phyloP scores from a whole-genome alignment of 2,113 vertebrate species.

The Dromiciops gliroides region DNA sequence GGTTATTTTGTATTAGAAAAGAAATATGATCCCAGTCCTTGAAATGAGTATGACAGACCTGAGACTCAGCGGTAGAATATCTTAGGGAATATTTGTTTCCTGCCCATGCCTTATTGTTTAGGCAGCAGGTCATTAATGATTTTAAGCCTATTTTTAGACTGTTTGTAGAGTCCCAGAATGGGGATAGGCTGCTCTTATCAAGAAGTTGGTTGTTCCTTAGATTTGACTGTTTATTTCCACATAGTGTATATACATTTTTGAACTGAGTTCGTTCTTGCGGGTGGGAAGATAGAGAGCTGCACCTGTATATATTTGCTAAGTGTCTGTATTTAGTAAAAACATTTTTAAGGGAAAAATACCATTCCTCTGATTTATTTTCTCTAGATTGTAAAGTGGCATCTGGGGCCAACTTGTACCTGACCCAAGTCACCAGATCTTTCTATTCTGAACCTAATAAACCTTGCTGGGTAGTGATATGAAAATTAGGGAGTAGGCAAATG shows the following conservation, averaged over 20 bases:
- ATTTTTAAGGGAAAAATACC: not conserved
- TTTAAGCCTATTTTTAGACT: not conserved
- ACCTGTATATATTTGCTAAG: too few relatives aligned
- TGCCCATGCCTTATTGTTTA: not conserved
- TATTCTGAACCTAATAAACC: not conserved
- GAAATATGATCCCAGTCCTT: not conserved
- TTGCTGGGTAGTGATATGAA: slow-evolving; percentile 58
- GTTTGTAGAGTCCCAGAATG: not conserved
- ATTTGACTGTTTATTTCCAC: not conserved
- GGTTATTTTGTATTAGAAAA: not conserved
- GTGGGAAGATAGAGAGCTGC: not conserved
- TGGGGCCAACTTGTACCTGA: not conserved
- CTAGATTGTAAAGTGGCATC: not conserved
- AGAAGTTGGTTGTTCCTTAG: not conserved
- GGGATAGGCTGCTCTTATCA: not conserved
- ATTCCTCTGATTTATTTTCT: not conserved
- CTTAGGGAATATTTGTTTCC: not conserved
- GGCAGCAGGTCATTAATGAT: not conserved
- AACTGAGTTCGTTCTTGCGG: not conserved
- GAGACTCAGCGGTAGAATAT: not conserved
- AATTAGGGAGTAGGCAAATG: slow-evolving; percentile 73
- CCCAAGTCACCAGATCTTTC: not conserved
- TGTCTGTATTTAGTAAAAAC: not conserved
- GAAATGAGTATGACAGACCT: not conserved
- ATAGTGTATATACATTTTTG: not conserved